Percentiles rank a stretch among this genome's conserved stretches.
These are phyloP conservation scores for Atopsyche davidsoni DNA, from an alignment of 1,140 invertebrate species.

Conservation along the genomic window DNA sequence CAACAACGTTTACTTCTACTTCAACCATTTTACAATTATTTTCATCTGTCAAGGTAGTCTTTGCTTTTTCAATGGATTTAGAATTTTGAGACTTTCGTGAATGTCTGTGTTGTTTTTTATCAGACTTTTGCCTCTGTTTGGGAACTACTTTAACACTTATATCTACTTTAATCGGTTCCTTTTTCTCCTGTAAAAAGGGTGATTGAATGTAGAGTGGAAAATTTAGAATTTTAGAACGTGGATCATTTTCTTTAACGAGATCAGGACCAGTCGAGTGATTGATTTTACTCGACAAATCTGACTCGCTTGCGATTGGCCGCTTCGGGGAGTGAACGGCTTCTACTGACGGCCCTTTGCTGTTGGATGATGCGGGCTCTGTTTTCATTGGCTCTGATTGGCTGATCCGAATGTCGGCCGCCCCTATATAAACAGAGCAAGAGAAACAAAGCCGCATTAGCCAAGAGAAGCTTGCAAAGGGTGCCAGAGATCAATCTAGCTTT, in stretches of 20 bases:
- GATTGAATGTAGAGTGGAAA: slow-evolving; percentile 54
- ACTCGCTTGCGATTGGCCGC: slow-evolving; percentile 46
- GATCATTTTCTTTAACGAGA: slow-evolving; percentile 40
- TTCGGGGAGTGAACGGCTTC: slow-evolving; percentile 26
- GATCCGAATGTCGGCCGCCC: slow-evolving; percentile 46
- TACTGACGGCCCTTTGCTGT: slow-evolving; percentile 37
- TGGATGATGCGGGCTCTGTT: slow-evolving; percentile 45
- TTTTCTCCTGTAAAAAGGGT: slow-evolving; percentile 64
- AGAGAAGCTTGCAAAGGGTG: not conserved
- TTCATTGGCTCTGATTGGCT: slow-evolving; percentile 48
- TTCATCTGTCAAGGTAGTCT: too few relatives aligned
- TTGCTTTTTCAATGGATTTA: too few relatives aligned
- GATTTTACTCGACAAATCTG: slow-evolving; percentile 55
- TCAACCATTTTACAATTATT: too few relatives aligned
- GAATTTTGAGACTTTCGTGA: slow-evolving; percentile 39
- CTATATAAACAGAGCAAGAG: slow-evolving; percentile 43
- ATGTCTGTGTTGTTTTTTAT: slow-evolving; percentile 39
- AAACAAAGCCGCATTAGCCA: slow-evolving; percentile 44
- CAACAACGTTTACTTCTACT: too few relatives aligned
- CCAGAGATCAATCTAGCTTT: not conserved
- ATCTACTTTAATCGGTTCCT: slow-evolving; percentile 71
- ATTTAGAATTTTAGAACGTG: slow-evolving; percentile 43
- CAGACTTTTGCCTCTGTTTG: slow-evolving; percentile 47
- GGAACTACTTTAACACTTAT: slow-evolving; percentile 72
- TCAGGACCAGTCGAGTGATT: slow-evolving; percentile 51